These are phyloP conservation scores for Malaclemys terrapin DNA, from an alignment of 2,113 vertebrate genomes.

Conservation along the genomic window DNA sequence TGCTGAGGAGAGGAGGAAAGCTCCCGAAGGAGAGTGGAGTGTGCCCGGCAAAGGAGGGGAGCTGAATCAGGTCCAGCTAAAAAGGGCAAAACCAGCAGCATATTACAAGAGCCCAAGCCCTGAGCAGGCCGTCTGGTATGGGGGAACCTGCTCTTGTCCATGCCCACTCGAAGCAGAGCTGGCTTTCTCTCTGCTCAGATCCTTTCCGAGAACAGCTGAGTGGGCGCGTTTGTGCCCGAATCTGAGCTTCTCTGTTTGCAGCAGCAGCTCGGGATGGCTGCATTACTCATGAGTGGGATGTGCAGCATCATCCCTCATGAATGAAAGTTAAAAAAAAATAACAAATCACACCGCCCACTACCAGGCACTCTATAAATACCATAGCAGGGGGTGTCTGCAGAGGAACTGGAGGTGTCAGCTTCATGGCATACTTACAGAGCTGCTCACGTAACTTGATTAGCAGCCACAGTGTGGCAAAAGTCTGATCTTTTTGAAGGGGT, in stretches of 20 bases:
- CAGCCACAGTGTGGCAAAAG: constrained; percentile 12
- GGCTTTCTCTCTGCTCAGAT: not conserved
- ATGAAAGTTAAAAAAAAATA: constrained; percentile 28
- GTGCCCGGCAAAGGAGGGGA: not conserved
- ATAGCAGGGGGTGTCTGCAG: constrained; percentile 71
- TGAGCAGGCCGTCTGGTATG: accelerated
- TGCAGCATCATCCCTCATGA: constrained; percentile 65
- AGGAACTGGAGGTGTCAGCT: constrained; percentile 62
- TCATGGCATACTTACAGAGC: constrained; percentile 38
- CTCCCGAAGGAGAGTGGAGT: not conserved
- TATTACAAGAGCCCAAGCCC: not conserved
- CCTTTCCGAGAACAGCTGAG: not conserved
- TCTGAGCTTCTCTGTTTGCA: not conserved
- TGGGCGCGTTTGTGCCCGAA: not conserved
- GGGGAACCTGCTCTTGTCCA: accelerated
- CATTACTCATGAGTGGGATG: constrained; percentile 29
- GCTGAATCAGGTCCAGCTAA: accelerated
- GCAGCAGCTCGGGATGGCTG: not conserved
- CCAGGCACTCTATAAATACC: constrained; percentile 72
- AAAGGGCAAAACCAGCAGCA: not conserved
- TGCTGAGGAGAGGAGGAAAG: not conserved
- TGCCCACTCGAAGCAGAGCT: not conserved
- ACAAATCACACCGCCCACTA: constrained; percentile 66
- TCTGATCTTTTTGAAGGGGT: accelerated
- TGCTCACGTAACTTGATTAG: constrained; percentile 15